phyloP scores from a whole-genome alignment of 2,888 invertebrate genomes.

The Trileptium ribeirensis region DNA sequence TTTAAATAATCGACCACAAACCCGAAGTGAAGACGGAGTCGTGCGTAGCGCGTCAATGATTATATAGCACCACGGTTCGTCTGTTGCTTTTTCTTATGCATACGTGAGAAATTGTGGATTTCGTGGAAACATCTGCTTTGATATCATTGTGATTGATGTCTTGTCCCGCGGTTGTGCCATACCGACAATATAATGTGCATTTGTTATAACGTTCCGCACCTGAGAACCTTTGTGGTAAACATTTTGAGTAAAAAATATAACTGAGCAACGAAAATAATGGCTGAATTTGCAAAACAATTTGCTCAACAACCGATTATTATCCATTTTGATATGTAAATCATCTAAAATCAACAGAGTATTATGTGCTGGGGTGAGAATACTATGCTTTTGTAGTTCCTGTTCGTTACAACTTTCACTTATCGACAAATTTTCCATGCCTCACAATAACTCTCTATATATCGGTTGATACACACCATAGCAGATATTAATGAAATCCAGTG shows the following conservation, averaged over 20 bases:
- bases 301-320: not conserved
- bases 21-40: too few relatives aligned
- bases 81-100: not conserved
- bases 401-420: not conserved
- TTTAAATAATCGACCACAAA: too few relatives aligned
- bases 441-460: too few relatives aligned
- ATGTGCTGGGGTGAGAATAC: not conserved
- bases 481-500: too few relatives aligned
- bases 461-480: too few relatives aligned
- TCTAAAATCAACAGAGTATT: not conserved
- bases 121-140: not conserved
- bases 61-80: not conserved
- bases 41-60: not conserved
- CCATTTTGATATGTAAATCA: not conserved
- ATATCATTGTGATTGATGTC: not conserved
- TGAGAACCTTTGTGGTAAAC: not conserved
- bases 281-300: not conserved
- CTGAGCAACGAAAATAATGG: not conserved
- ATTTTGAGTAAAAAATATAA: slow-evolving; percentile 2
- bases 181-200: not conserved
- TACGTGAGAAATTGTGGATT: not conserved
- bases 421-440: too few relatives aligned
- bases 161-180: slow-evolving; percentile 3
- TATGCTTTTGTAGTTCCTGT: not conserved
- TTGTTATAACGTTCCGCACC: not conserved